Base-by-base conservation (phyloP, 1,140 invertebrate genomes). In the Pachyrhynchus sulphureomaculatus region DNA sequence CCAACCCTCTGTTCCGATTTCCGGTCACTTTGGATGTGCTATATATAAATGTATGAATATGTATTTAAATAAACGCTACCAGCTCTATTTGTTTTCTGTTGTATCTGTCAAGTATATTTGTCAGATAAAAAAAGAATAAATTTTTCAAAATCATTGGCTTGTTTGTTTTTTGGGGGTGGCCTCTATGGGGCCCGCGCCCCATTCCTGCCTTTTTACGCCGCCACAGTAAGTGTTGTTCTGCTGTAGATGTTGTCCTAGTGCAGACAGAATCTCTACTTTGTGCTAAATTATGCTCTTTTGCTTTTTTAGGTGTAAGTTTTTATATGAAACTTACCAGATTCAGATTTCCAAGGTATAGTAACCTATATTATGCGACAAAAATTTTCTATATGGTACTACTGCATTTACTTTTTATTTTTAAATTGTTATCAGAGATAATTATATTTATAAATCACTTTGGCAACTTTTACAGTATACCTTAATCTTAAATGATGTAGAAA, bases 1-100 rank as follows among this genome's bases (percentile, higher is more conserved):
- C 69, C 55, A 61, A 58, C 62, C 64, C 67, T 71, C 70, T 72
- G 64, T 75, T 75, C 55, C 55, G 47, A 47, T 56, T 60, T 62
- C 52, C 39, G 59, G 51, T 75, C 73, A 76, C 73, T 76, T 75
- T 76, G 75, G 74, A 76, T 76, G 74, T 76, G 75, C 75, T 76
- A 76, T 76, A 76, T 76, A 75, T 75, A 75, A 76, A 75, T 76
- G 75, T 76, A 76, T 76, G 72, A 76, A 76, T 75, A 76, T 76
- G 74, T 76, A 76, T 75, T 75, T 73, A 75, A 74, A 73, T 76
- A 75, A 75, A 75, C 70, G 75, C 74, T 76, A 75, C 74, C 75
- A 67, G 72, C 72, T 75, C 75, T 76, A 74, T 65, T 75, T 74
- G 72, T 75, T 76, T 76, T 76, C 71, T 75, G 74, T 75, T 75